These are phyloP conservation scores for Sus scrofa DNA, from an alignment of 2,113 vertebrate species.

Conservation along the genomic window DNA sequence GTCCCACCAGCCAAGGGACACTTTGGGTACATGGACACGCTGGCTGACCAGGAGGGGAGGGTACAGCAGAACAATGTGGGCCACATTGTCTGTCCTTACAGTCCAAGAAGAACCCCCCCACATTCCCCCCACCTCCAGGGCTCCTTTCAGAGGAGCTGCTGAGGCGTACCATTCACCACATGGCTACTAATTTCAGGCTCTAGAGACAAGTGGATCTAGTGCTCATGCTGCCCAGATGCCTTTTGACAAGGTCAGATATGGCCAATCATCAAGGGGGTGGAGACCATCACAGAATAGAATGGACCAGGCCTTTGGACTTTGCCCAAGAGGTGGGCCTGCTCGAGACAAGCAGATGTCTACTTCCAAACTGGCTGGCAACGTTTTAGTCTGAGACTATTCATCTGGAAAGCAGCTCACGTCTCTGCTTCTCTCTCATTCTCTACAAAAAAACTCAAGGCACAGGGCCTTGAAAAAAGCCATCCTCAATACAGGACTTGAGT, in stretches of 20 bases:
- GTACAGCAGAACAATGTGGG: no score
- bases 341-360: background rate
- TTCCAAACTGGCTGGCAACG: background rate
- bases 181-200: slow-evolving; percentile 22
- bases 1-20: background rate
- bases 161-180: background rate
- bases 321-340: background rate
- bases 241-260: slow-evolving; percentile 7
- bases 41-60: background rate
- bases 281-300: background rate
- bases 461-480: background rate
- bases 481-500: background rate
- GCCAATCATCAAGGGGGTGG: background rate
- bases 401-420: background rate
- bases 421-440: background rate
- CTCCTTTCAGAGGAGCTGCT: background rate
- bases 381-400: background rate
- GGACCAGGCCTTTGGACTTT: background rate
- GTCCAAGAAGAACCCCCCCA: background rate
- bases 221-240: background rate
- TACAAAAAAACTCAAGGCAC: background rate
- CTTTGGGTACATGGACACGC: fast-evolving
- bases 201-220: background rate
- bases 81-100: background rate
- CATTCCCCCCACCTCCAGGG: background rate